phyloP scores from a whole-genome alignment of 2,113 vertebrate genomes.

The Piaya cayana region DNA sequence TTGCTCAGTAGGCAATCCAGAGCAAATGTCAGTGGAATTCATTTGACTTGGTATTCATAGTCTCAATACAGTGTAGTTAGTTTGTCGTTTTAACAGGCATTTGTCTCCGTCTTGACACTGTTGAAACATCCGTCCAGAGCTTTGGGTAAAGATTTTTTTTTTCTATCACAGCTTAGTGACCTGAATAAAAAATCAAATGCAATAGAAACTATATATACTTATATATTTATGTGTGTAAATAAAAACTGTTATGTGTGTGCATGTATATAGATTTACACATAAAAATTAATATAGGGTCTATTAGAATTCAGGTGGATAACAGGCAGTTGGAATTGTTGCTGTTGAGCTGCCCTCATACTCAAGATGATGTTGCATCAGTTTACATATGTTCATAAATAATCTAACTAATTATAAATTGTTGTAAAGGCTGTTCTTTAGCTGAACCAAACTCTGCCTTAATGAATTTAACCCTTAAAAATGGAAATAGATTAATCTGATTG shows the following conservation, averaged over 20 bases:
- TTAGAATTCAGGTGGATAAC: not conserved
- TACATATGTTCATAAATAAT: not conserved
- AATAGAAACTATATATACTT: too few relatives aligned
- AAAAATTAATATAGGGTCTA: not conserved
- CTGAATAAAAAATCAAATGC: not conserved
- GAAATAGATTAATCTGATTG: not conserved
- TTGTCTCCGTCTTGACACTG: not conserved
- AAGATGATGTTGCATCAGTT: not conserved
- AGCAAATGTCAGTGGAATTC: not conserved
- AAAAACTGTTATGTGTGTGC: too few relatives aligned
- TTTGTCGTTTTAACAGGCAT: not conserved
- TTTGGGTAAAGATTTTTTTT: not conserved
- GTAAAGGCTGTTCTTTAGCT: not conserved
- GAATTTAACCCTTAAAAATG: not conserved
- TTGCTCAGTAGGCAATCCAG: not conserved
- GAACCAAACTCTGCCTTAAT: not conserved
- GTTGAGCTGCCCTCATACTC: not conserved
- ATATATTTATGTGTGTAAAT: too few relatives aligned
- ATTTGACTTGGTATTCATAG: not conserved
- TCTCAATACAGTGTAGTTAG: not conserved
- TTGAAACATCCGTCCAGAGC: not conserved
- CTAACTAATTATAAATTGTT: not conserved
- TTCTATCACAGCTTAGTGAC: not conserved
- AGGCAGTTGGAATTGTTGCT: not conserved
- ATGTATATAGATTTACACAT: not conserved